These are phyloP conservation scores for Saxidomus purpurata DNA, from an alignment of 1,140 invertebrate species.

Conservation along the genomic window DNA sequence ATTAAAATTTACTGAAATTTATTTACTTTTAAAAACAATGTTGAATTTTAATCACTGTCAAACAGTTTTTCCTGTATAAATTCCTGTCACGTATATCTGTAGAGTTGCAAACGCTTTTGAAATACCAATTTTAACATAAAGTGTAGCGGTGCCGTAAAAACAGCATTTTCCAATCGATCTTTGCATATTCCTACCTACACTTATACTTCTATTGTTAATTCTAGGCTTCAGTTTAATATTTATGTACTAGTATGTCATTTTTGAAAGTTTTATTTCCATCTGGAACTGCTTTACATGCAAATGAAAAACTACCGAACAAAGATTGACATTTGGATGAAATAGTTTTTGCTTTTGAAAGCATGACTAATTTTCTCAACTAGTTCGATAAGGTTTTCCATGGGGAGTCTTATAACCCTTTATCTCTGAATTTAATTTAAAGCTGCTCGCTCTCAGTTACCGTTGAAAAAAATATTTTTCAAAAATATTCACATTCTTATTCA, in stretches of 20 bases:
- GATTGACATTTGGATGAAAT: slow-evolving; percentile 54
- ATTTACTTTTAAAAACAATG: slow-evolving; percentile 16
- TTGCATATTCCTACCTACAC: too few species aligned
- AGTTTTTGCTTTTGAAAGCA: neutral
- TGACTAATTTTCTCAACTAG: slow-evolving; percentile 24
- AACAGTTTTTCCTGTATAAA: slow-evolving; percentile 33
- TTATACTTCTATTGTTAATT: too few species aligned
- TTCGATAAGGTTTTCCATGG: slow-evolving; percentile 12
- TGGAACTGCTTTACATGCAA: slow-evolving; percentile 52
- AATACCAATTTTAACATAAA: too few species aligned
- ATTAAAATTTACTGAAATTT: slow-evolving; percentile 50
- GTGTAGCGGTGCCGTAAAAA: too few species aligned
- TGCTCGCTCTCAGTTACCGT: too few species aligned
- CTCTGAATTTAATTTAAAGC: slow-evolving; percentile 38
- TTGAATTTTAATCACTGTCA: slow-evolving; percentile 32
- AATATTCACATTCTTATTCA: too few species aligned
- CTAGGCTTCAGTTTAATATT: too few species aligned
- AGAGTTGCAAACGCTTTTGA: too few species aligned
- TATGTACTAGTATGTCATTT: too few species aligned
- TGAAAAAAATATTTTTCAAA: too few species aligned
- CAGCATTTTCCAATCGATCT: slow-evolving; percentile 6
- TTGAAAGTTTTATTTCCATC: slow-evolving; percentile 39
- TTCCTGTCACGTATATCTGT: slow-evolving; percentile 61
- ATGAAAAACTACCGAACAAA: slow-evolving; percentile 63
- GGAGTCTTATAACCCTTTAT: slow-evolving; percentile 56